These are phyloP conservation scores for Crossaster papposus DNA, from an alignment of 53 echinoderm and acorn worm genomes.

Conservation along the genomic window DNA sequence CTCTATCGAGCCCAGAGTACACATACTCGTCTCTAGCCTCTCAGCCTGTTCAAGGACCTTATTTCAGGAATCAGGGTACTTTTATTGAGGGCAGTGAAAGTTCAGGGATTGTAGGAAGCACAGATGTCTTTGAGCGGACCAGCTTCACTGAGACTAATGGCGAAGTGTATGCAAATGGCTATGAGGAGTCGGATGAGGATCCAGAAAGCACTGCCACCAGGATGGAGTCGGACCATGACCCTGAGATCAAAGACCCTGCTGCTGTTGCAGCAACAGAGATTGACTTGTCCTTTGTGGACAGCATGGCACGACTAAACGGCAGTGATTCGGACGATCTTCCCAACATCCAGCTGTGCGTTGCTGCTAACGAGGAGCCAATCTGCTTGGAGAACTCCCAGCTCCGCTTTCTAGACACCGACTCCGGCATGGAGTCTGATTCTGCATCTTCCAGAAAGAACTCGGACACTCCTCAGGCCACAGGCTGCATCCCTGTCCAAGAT, in stretches of 20 bases:
- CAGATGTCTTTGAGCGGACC: slow-evolving; percentile 33
- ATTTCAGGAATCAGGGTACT: slow-evolving; percentile 15
- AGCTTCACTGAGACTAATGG: slow-evolving; percentile 50
- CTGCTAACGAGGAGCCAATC: slow-evolving; percentile 64
- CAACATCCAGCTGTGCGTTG: slow-evolving; percentile 64
- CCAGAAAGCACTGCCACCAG: slow-evolving; percentile 51
- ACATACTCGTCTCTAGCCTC: slow-evolving; percentile 40
- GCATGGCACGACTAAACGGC: slow-evolving; percentile 54
- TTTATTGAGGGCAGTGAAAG: slow-evolving; percentile 56
- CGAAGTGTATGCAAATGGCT: slow-evolving; percentile 53
- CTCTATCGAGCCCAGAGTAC: slow-evolving; percentile 49
- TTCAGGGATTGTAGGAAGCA: slow-evolving; percentile 57
- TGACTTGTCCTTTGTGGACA: slow-evolving; percentile 63
- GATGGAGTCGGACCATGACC: slow-evolving; percentile 30
- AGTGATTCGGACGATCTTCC: slow-evolving; percentile 48
- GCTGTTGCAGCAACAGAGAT: slow-evolving; percentile 57
- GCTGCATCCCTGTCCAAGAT: not conserved
- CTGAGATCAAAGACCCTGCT: slow-evolving; percentile 25
- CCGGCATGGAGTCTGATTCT: slow-evolving; percentile 56
- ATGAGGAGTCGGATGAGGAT: slow-evolving; percentile 53
- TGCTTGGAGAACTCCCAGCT: slow-evolving; percentile 56
- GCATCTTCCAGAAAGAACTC: slow-evolving; percentile 53
- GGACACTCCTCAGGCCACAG: slow-evolving; percentile 24
- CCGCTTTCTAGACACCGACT: slow-evolving; percentile 55
- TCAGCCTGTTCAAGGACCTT: slow-evolving; percentile 45